Percentiles rank a stretch among this genome's conserved stretches.
Evolutionary conservation across 2,797 vertebrate species (phyloP).

Genomic region (Ambastaia sidthimunki): DNA sequence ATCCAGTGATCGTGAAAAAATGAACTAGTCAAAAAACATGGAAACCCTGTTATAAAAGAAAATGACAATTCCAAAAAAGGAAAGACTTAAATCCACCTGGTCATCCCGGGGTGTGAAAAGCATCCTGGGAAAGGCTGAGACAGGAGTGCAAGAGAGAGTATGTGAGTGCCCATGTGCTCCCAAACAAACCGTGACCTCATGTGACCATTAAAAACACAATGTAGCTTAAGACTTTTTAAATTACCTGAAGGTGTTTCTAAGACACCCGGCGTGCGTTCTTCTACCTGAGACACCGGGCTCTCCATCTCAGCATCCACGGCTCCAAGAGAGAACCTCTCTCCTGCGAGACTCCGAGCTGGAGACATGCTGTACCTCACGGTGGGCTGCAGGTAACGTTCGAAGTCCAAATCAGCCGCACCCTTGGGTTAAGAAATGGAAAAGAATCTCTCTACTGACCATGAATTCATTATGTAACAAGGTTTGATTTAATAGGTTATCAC

Average conservation of each 20-base stretch:
- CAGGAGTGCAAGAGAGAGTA: constrained; percentile 54
- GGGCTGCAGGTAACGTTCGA: constrained; percentile 78
- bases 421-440: constrained; percentile 46
- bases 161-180: constrained; percentile 24
- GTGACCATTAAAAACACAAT: constrained; percentile 6
- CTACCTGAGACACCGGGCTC: constrained; percentile 66
- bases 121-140: constrained; percentile 64
- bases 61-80: constrained; percentile 5
- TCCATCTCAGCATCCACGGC: constrained; percentile 73
- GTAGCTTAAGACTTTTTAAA: not conserved
- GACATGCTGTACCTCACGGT: constrained; percentile 68
- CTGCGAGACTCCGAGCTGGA: constrained; percentile 36
- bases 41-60: not conserved
- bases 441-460: not conserved
- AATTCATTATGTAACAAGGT: not conserved
- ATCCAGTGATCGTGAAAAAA: not conserved
- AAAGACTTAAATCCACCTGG: constrained; percentile 67
- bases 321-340: constrained; percentile 66
- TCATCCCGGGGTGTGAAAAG: constrained; percentile 61
- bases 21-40: not conserved
- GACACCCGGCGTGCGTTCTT: constrained; percentile 55
- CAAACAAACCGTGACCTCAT: constrained; percentile 10
- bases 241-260: constrained; percentile 51
- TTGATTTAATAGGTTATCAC: constrained; percentile 59
- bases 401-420: constrained; percentile 71